These are phyloP conservation scores for Tigriopus japonicus DNA, from an alignment of 1,140 invertebrate genomes.

Conservation along the genomic window DNA sequence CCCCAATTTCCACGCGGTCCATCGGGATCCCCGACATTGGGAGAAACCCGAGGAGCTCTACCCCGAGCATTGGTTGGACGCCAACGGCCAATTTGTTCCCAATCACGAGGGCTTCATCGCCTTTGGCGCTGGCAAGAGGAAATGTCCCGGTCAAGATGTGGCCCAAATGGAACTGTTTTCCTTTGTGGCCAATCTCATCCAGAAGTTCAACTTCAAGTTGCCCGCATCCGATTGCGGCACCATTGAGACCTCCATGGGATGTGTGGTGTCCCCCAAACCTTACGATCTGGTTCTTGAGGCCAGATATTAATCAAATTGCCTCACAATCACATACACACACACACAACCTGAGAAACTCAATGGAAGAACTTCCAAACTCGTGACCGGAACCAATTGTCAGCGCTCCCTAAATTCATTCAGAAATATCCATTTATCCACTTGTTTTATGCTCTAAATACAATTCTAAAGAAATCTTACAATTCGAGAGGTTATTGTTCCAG, in stretches of 20 bases:
- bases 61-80: not conserved
- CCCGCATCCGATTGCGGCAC: not conserved
- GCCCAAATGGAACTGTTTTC: not conserved
- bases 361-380: no score
- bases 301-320: not conserved
- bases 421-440: no score
- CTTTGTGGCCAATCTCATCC: constrained; percentile 2
- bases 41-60: not conserved
- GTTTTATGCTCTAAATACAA: no score
- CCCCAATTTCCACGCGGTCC: constrained; percentile 5
- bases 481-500: no score
- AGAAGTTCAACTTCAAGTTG: not conserved
- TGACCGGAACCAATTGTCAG: no score
- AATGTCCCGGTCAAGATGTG: constrained; percentile 1
- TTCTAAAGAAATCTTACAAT: no score
- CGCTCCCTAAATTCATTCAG: no score
- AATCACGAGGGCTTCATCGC: constrained; percentile 1
- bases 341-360: no score
- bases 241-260: not conserved
- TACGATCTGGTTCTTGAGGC: not conserved
- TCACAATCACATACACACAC: no score
- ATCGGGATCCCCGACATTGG: not conserved
- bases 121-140: not conserved
- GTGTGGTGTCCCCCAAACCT: not conserved
- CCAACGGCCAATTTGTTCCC: not conserved